Evolutionary conservation across 2,797 vertebrate species (phyloP).

Genomic region (Columba guinea): DNA sequence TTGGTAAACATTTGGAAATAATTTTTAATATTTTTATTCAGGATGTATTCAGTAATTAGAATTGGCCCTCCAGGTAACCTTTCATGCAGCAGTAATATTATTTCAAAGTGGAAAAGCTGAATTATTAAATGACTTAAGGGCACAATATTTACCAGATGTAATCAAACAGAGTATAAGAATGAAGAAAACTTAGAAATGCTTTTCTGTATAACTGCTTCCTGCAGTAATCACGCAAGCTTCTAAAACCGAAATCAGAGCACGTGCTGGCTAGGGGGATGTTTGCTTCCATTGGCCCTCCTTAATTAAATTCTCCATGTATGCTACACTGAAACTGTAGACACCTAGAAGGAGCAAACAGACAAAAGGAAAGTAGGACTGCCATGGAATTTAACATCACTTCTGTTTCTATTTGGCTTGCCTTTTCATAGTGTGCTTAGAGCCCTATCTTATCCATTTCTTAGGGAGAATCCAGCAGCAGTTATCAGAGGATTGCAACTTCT

Average conservation of each 20-base stretch:
- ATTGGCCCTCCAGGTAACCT: slow-evolving; percentile 60
- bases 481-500: not conserved
- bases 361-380: not conserved
- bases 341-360: not conserved
- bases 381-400: not conserved
- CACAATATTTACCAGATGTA: slow-evolving; percentile 47
- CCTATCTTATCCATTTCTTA: not conserved
- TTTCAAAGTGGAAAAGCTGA: slow-evolving; percentile 44
- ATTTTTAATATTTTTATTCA: slow-evolving; percentile 56
- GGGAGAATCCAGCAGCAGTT: not conserved
- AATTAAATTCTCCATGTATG: not conserved
- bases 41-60: slow-evolving; percentile 63
- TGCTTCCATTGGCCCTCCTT: not conserved
- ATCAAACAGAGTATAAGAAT: slow-evolving; percentile 25
- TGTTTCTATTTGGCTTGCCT: not conserved
- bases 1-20: slow-evolving; percentile 58
- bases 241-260: not conserved
- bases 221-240: not conserved
- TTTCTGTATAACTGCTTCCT: not conserved
- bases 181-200: slow-evolving; percentile 15
- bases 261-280: not conserved
- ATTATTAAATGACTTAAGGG: slow-evolving; percentile 64
- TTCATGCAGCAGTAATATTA: slow-evolving; percentile 45
- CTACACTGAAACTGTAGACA: not conserved
- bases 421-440: not conserved